Percentiles rank a stretch among this genome's conserved stretches.
Evolutionary conservation across 2,797 vertebrate species (phyloP).

Genomic region (Selene dorsalis): DNA sequence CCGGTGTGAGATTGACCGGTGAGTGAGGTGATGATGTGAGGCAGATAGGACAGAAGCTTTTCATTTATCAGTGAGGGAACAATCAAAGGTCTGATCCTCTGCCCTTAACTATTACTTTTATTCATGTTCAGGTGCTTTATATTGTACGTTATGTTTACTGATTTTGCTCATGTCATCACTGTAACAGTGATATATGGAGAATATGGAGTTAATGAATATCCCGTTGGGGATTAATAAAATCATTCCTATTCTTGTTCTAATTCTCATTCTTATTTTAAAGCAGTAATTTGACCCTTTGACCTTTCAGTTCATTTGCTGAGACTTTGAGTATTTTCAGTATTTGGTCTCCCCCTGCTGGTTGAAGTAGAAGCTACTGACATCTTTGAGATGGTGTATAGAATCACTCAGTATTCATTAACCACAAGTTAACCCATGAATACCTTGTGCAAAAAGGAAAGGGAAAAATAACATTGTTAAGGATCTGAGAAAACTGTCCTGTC

Average conservation of each 20-base stretch:
- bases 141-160: no score
- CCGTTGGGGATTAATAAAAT: no score
- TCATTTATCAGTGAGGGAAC: no score
- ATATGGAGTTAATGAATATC: no score
- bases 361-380: neutral
- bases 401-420: neutral
- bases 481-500: neutral
- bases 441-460: neutral
- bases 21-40: neutral
- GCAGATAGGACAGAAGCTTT: no score
- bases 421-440: no score
- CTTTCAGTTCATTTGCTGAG: no score
- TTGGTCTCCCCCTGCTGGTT: neutral
- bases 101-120: neutral
- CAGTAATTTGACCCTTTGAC: neutral
- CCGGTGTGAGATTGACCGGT: neutral
- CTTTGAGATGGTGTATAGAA: no score
- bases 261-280: neutral
- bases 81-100: neutral
- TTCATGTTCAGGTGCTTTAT: neutral
- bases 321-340: neutral
- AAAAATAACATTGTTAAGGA: no score
- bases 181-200: no score
- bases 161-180: no score
- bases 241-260: no score